Base-by-base conservation (phyloP, 30 jellyfish, hydroid and myxozoan species). In the Clytia hemisphaerica region DNA sequence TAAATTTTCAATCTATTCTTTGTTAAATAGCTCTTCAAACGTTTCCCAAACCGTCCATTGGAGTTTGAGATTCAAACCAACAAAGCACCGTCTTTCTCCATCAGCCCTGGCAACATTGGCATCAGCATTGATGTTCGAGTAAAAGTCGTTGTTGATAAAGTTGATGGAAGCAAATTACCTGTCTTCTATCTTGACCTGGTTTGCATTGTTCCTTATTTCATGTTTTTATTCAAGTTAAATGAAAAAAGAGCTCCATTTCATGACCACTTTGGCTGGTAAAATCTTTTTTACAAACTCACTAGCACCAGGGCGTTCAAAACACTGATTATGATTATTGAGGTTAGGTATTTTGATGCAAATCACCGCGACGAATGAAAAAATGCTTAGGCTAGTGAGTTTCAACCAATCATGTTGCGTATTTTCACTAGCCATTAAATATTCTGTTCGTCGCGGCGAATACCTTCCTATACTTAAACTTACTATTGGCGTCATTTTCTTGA, bases 31-130 rank as follows among this genome's bases (percentile, higher is more conserved):
- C 50, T 57, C 0, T 57, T 21, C 33, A 14, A 57, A 33, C 27
- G 42, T 37, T 57, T 21, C 33, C 70, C 70, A n/a, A n/a, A 57
- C 33, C 70, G 42, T 4, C 70, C 70, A 7, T 21, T 57, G 15
- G 38, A 57, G 16, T 57, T 57, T 57, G 70, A 57, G 7, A n/a
- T 57, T 6, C 44, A 57, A 57, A 57, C 70, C 9, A 21, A 7
- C 16, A 37, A 21, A 57, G 0, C 70, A 57, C 70, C 70, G 12
- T 6, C 54, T 16, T 57, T 25, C 29, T 37, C 25, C 16, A 57
- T 57, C 16, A 33, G 19, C 16, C 4, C 70, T 15, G 33, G 33
- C 50, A 57, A 57, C 5, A 29, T 29, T 33, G 70, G 29, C 33
- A 33, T 57, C 30, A 9, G 15, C 27, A 22, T 57, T 1, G 1